Percentiles rank a stretch among this genome's conserved stretches.
Evolutionary conservation across 2,113 vertebrate species (phyloP).

Genomic region (Anser brachyrhynchus): DNA sequence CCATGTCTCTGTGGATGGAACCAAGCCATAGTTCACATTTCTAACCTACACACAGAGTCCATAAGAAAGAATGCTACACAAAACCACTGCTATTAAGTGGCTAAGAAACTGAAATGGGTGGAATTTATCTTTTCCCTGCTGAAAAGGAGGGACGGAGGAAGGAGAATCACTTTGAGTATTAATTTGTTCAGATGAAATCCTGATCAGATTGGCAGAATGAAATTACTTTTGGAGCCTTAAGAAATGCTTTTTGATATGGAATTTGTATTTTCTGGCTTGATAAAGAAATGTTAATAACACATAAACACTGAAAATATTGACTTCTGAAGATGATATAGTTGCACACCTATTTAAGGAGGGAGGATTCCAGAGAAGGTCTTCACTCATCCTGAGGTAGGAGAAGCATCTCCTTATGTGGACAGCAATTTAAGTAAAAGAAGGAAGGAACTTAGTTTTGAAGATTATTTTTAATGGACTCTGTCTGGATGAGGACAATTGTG

Average conservation of each 20-base stretch:
- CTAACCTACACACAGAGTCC: not conserved
- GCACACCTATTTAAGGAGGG: not conserved
- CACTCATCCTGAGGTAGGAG: not conserved
- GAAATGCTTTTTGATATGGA: not conserved
- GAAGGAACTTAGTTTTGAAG: not conserved
- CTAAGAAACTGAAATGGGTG: not conserved
- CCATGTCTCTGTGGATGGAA: not conserved
- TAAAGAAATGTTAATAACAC: not conserved
- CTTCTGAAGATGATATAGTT: not conserved
- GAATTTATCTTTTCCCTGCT: not conserved
- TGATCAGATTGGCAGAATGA: not conserved
- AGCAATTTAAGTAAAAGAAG: not conserved
- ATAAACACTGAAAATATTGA: not conserved
- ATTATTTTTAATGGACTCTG: not conserved
- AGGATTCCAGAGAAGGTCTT: not conserved
- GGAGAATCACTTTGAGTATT: not conserved
- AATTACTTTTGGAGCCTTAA: not conserved
- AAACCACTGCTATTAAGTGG: not conserved
- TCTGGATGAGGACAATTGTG: not conserved
- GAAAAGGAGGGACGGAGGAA: not conserved
- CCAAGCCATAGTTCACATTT: not conserved
- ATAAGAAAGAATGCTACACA: not conserved
- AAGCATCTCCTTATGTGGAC: not conserved
- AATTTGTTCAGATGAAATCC: not conserved
- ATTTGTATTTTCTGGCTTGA: not conserved